Base-by-base conservation (phyloP, 2,797 vertebrate genomes). In the Trematomus bernacchii region DNA sequence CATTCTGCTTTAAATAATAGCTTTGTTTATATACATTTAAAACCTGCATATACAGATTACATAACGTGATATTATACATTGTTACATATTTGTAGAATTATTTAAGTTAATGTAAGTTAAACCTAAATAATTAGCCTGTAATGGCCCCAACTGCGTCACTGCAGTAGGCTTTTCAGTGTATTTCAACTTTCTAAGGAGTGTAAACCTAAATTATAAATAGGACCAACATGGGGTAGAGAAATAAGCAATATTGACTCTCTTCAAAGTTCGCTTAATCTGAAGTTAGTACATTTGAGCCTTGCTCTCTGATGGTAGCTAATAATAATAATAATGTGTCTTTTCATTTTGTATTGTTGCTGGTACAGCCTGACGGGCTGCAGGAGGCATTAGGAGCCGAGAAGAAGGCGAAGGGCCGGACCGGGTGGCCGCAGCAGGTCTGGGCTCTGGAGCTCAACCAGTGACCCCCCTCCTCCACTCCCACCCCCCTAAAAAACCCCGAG, bases 351-450 rank as follows among this genome's bases (percentile, higher is more conserved):
- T 52, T 53, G 18, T 7, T 77, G 51, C 10, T 66, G 37, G 46
- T 71, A 63, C 96, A 96, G 93, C 92, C 91, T 33, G 97, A 97
- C 82, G 94, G 91, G 61, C 95, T 94, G 69, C 95, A 94, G 88
- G 95, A 96, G 33, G 86, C 95, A 37, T 84, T 94, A 79, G 94
- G 93, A 48, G 91, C 93, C 51, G 96, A 97, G 93, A 98, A 98
- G 95, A 97, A 96, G 92, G 94, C 95, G 84, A 98, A 97, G 85
- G 97, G 97, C 85, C 94, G 97, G 89, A 98, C 97, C 69, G 97
- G 97, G 37, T 98, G 97, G 97, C 97, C 97, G 30, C 97, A 98
- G 95, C 97, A 98, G 93, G 97, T 98, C 89, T 98, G 97, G 97
- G 97, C 97, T 76, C 93, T 98, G 94, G 97, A 98, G 93, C 93